Conservation (phyloP, 2,113 vertebrate genomes). For the Etheostoma cragini region DNA sequence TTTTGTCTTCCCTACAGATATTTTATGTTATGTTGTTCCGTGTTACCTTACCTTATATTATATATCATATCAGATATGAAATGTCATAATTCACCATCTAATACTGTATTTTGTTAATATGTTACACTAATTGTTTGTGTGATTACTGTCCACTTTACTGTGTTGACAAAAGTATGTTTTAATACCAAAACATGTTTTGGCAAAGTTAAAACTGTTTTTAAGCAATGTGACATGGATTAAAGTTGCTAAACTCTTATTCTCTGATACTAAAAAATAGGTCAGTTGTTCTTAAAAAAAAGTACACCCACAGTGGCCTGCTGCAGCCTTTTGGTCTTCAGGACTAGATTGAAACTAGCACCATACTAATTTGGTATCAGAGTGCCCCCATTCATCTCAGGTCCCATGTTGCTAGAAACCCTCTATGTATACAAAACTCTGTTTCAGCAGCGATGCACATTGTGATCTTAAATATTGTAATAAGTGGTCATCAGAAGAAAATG, state of each 20-base stretch:
- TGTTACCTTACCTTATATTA: not conserved
- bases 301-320: not conserved
- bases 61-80: not conserved
- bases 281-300: not conserved
- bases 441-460: not conserved
- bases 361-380: not conserved
- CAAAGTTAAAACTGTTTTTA: not conserved
- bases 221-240: not conserved
- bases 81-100: not conserved
- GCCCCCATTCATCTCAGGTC: not conserved
- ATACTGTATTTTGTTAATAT: not conserved
- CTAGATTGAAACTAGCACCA: not conserved
- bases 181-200: not conserved
- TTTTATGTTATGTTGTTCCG: not conserved
- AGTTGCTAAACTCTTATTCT: no score
- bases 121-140: not conserved
- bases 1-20: not conserved
- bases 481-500: not conserved
- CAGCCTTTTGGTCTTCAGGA: not conserved
- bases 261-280: not conserved
- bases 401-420: not conserved
- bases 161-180: not conserved
- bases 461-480: not conserved
- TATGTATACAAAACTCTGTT: not conserved
- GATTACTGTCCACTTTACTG: no score